Base-by-base conservation (phyloP, 2,797 vertebrate genomes). In the Rachycentron canadum region DNA sequence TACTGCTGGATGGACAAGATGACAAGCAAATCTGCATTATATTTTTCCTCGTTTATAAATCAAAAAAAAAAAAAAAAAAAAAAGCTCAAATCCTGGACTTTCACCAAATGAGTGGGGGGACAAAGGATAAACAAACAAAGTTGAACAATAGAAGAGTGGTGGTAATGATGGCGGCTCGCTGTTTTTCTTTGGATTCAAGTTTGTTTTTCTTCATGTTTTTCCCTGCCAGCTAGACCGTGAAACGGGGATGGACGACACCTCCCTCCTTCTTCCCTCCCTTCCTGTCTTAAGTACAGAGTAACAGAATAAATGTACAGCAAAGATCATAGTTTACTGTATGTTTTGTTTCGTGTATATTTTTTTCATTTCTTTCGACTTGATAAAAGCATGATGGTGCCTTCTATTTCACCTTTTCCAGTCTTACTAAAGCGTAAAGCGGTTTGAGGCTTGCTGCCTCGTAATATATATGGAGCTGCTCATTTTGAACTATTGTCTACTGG, bases 381-480 rank as follows among this genome's bases (percentile, higher is more conserved):
- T 81, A 97, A 95, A 96, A 95, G 96, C 97, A 97, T 97, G 96
- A 97, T 95, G 97, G 97, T 98, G 97, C 97, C 97, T 99, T 98
- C 96, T 94, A 92, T 95, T 95, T 96, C 95, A 96, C 97, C 95
- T 96, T 96, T 89, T 97, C 94, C 95, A 96, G 96, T 96, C 96
- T 96, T 92, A 95, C 95, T 96, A 94, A 95, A 95, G 94, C 92
- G 94, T 95, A 73, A 83, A 80, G 89, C 68, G 64, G 86, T 88
- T 84, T 16, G 56, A 61, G 76, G 85, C 80, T 73, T 14, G 53
- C 67, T 26, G 77, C 86, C 81, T 86, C 67, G 58, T 81, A 57
- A 69, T 79, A 38, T 76, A 26, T 26, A 50, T 21, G 56, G 85
- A 86, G 88, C 88, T 88, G 91, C 85, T 91, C 73, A 81, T 83